Evolutionary conservation across 1,140 invertebrate species (phyloP).

Genomic region (Saccostrea glomerata): DNA sequence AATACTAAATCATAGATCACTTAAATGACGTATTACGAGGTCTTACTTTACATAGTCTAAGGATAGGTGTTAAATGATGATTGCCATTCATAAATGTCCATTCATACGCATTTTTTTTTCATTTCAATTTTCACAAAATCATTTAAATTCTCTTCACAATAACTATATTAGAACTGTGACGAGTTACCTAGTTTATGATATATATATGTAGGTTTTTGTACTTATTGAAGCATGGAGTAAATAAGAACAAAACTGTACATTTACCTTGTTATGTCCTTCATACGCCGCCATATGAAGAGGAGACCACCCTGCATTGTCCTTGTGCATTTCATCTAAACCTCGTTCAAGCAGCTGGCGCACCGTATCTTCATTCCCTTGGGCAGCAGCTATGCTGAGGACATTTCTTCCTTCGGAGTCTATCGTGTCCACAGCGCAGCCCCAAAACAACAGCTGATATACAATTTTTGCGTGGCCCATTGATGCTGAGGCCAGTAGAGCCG

Average conservation of each 20-base stretch:
- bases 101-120: background rate
- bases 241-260: background rate
- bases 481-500: slow-evolving; percentile 88
- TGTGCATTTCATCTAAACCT: slow-evolving; percentile 84
- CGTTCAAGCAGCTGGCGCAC: slow-evolving; percentile 93
- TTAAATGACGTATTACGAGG: background rate
- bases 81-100: background rate
- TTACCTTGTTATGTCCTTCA: slow-evolving; percentile 93
- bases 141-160: background rate
- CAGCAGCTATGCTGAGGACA: slow-evolving; percentile 88
- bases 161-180: background rate
- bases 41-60: background rate
- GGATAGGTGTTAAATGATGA: background rate
- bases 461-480: slow-evolving; percentile 92
- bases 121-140: background rate
- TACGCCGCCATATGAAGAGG: slow-evolving; percentile 95
- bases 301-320: slow-evolving; percentile 90
- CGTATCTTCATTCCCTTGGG: slow-evolving; percentile 90
- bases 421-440: slow-evolving; percentile 93
- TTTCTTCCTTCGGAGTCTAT: slow-evolving; percentile 95
- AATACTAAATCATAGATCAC: background rate
- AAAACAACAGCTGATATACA: slow-evolving; percentile 89
- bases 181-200: background rate
- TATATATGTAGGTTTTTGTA: background rate
- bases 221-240: background rate